Evolutionary conservation across 2,888 invertebrate genomes (phyloP).

Genomic region (Nemoura dubitans): DNA sequence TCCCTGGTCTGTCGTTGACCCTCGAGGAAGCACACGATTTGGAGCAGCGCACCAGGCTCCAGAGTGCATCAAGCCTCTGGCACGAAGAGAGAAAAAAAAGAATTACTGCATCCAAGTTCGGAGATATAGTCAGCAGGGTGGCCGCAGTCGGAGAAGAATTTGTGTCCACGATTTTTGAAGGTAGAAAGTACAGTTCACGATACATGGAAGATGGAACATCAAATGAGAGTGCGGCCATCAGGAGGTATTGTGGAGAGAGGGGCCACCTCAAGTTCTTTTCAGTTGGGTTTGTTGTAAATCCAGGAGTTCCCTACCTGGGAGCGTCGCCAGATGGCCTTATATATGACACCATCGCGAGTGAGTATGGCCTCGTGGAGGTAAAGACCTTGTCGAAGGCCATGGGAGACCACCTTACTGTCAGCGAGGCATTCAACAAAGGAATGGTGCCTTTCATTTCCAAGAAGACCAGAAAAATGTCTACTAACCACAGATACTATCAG

Average conservation of each 20-base stretch:
- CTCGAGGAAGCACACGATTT: not conserved
- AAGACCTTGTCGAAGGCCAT: constrained; percentile 4
- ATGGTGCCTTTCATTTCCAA: not conserved
- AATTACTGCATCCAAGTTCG: not conserved
- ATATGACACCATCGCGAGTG: not conserved
- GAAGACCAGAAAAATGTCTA: too few relatives aligned
- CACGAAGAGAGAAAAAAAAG: not conserved
- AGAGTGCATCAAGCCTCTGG: not conserved
- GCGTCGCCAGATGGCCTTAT: not conserved
- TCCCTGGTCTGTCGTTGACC: too few relatives aligned
- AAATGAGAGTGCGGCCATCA: not conserved
- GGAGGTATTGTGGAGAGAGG: not conserved
- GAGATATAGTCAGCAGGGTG: not conserved
- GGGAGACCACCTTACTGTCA: not conserved
- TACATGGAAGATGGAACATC: not conserved
- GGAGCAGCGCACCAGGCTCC: not conserved
- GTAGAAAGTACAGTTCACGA: not conserved
- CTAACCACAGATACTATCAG: not conserved
- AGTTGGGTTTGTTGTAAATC: not conserved
- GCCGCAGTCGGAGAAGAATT: not conserved
- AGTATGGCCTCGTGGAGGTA: not conserved
- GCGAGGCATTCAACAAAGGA: not conserved
- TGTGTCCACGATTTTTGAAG: not conserved
- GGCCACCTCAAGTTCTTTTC: not conserved
- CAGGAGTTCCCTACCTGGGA: not conserved